A percentile compares a stretch with the other conserved stretches of the same genome.
These are phyloP conservation scores for Chanos chanos DNA, from an alignment of 2,797 vertebrate genomes.

Conservation along the genomic window DNA sequence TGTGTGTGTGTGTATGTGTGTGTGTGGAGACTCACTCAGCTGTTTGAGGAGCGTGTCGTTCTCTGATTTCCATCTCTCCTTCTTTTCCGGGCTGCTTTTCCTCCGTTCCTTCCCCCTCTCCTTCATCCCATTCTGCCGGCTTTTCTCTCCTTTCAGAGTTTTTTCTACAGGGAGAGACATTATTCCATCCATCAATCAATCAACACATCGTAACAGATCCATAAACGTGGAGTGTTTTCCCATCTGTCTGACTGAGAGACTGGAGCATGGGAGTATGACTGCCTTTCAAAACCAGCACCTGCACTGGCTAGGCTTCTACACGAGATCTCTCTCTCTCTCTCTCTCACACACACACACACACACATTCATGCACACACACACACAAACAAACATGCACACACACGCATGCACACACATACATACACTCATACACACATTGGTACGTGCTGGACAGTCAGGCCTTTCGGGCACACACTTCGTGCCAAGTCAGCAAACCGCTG, in stretches of 20 bases:
- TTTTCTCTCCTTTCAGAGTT: slow-evolving; percentile 76
- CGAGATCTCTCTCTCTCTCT: no score
- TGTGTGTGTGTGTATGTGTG: not conserved
- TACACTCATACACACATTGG: no score
- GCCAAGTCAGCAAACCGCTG: no score
- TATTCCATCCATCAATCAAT: not conserved
- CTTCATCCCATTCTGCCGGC: slow-evolving; percentile 80
- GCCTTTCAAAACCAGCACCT: no score
- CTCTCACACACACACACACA: slow-evolving; percentile 43
- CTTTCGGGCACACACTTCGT: no score
- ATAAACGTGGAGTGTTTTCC: no score
- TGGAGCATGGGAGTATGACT: no score
- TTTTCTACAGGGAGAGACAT: slow-evolving; percentile 70
- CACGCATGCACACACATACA: slow-evolving; percentile 3
- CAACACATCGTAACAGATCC: no score
- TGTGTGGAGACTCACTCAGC: slow-evolving; percentile 72
- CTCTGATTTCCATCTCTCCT: slow-evolving; percentile 85
- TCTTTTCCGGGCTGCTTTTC: slow-evolving; percentile 86
- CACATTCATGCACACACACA: slow-evolving; percentile 25
- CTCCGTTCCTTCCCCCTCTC: slow-evolving; percentile 81
- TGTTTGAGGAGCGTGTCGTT: slow-evolving; percentile 87
- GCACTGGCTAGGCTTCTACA: no score
- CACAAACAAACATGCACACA: not conserved
- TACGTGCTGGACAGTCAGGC: no score
- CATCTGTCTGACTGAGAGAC: no score